These are phyloP conservation scores for Meandrusa payeni DNA, from an alignment of 2,888 invertebrate species.

Conservation along the genomic window DNA sequence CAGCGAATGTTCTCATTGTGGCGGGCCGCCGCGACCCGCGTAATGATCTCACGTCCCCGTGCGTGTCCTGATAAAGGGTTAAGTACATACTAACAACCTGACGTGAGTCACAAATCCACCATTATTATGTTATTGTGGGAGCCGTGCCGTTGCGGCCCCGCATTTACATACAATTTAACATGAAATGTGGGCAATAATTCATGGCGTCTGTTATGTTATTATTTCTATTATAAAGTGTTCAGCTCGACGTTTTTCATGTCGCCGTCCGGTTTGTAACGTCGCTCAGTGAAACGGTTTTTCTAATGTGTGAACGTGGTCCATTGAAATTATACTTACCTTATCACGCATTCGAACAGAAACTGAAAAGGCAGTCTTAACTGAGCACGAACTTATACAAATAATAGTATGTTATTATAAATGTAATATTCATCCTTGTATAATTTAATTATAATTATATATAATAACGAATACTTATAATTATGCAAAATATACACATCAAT, in stretches of 20 bases:
- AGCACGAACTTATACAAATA: too few relatives aligned
- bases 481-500: too few relatives aligned
- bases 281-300: slow-evolving; percentile 45
- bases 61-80: slow-evolving; percentile 80
- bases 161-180: slow-evolving; percentile 81
- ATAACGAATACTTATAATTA: too few relatives aligned
- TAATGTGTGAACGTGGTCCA: slow-evolving; percentile 51
- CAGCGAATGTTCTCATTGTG: slow-evolving; percentile 48
- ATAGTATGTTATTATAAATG: too few relatives aligned
- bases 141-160: slow-evolving; percentile 69
- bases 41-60: slow-evolving; percentile 78
- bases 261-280: slow-evolving; percentile 58
- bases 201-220: slow-evolving; percentile 71
- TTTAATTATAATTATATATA: too few relatives aligned
- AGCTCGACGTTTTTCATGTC: slow-evolving; percentile 65
- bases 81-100: slow-evolving; percentile 79
- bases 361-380: too few relatives aligned
- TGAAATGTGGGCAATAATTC: slow-evolving; percentile 79
- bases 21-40: slow-evolving; percentile 57
- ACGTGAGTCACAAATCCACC: slow-evolving; percentile 79
- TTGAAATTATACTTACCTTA: slow-evolving; percentile 13
- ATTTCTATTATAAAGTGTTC: slow-evolving; percentile 77
- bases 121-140: slow-evolving; percentile 81
- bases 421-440: too few relatives aligned
- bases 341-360: neutral